Conservation (phyloP, 2,113 vertebrate species). For the Lampris incognitus region DNA sequence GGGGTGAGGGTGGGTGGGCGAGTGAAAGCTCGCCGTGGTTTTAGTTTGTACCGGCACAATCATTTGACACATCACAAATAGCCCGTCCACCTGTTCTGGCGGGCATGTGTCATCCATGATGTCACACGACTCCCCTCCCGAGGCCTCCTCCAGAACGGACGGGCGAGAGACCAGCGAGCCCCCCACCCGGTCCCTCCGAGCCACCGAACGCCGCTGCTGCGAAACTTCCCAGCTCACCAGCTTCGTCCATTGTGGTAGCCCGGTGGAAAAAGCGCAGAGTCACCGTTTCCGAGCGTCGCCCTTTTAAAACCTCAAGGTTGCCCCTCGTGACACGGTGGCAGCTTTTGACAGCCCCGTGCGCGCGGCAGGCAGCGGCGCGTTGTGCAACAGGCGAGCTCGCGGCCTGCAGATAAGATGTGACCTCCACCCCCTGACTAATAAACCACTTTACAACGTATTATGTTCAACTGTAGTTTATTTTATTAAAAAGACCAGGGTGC, state of each 20-base stretch:
- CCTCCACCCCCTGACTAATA: constrained; percentile 8
- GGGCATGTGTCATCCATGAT: background rate
- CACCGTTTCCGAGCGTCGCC: too few species aligned
- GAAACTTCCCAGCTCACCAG: too few species aligned
- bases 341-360: too few species aligned
- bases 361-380: too few species aligned
- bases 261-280: too few species aligned
- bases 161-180: background rate
- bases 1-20: background rate
- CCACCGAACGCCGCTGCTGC: background rate
- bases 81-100: constrained; percentile 9
- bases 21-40: background rate
- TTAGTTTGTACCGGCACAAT: background rate
- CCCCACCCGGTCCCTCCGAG: background rate
- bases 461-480: constrained; percentile 83
- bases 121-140: background rate
- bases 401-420: too few species aligned
- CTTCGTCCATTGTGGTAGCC: too few species aligned
- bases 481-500: constrained; percentile 89
- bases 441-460: constrained; percentile 42
- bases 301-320: too few species aligned
- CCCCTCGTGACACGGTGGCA: too few species aligned
- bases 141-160: background rate
- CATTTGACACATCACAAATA: constrained; percentile 23
- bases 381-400: too few species aligned